These are phyloP conservation scores for Drosophila azteca DNA, from an alignment of 1,140 invertebrate species.

Conservation along the genomic window DNA sequence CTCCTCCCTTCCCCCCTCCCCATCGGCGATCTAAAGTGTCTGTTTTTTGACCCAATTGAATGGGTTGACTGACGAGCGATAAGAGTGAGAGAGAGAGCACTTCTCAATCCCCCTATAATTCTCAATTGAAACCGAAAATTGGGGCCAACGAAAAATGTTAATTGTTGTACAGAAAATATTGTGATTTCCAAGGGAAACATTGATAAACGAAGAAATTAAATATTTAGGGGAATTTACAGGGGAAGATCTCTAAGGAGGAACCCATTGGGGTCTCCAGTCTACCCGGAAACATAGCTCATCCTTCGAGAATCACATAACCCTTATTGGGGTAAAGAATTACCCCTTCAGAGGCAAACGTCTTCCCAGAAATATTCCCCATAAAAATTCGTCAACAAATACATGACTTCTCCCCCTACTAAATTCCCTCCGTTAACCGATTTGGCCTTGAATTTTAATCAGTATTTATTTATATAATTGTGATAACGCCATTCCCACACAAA, in stretches of 20 bases:
- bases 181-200: slow-evolving; percentile 18
- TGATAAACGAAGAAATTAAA: slow-evolving; percentile 14
- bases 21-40: too few relatives aligned
- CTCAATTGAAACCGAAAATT: slow-evolving; percentile 26
- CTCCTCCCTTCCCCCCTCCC: background rate
- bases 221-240: slow-evolving; percentile 15
- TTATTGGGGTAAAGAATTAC: too few relatives aligned
- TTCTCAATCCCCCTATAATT: slow-evolving; percentile 15
- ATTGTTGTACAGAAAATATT: slow-evolving; percentile 43
- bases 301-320: too few relatives aligned
- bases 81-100: slow-evolving; percentile 5
- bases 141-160: slow-evolving; percentile 9
- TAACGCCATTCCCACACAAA: slow-evolving; percentile 44
- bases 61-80: slow-evolving; percentile 14
- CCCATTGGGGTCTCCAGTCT: too few relatives aligned
- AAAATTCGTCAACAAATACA: too few relatives aligned
- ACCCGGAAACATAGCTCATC: too few relatives aligned
- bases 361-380: too few relatives aligned
- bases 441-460: slow-evolving; percentile 20
- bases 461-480: slow-evolving; percentile 18
- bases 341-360: too few relatives aligned
- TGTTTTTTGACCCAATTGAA: slow-evolving; percentile 31
- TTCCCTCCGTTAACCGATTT: slow-evolving; percentile 10
- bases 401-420: too few relatives aligned
- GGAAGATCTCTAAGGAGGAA: too few relatives aligned